phyloP scores from a whole-genome alignment of 2,888 invertebrate species.

The Mimas tiliae region DNA sequence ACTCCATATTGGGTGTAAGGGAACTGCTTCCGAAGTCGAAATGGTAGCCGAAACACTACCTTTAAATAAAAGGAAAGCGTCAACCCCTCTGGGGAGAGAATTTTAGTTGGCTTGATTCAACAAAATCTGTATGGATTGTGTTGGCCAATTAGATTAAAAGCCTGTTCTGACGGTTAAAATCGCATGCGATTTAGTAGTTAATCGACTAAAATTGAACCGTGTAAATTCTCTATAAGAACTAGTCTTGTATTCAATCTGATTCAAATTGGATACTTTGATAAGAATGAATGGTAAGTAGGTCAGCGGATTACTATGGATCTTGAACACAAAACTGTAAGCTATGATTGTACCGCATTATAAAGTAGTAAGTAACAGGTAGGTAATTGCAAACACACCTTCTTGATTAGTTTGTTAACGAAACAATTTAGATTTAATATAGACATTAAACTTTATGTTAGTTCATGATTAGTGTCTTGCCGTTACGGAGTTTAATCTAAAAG shows the following conservation, averaged over 20 bases:
- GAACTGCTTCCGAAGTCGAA: no score
- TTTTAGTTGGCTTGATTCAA: no score
- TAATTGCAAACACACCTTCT: constrained; percentile 24
- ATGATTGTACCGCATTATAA: background rate
- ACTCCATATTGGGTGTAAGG: no score
- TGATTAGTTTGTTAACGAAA: constrained; percentile 27
- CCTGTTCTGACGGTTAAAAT: no score
- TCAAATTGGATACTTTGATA: background rate
- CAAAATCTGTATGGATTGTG: no score
- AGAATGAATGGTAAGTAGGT: background rate
- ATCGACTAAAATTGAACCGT: background rate
- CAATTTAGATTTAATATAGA: constrained; percentile 28
- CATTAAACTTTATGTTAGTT: constrained; percentile 33
- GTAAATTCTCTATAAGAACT: background rate
- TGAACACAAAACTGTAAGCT: background rate
- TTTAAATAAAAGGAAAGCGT: no score
- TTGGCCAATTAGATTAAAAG: no score
- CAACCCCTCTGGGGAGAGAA: no score
- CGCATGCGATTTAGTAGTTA: no score
- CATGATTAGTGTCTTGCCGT: constrained; percentile 26
- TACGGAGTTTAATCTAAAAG: constrained; percentile 29
- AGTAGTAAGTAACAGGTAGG: constrained; percentile 15
- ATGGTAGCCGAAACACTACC: no score
- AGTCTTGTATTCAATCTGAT: background rate
- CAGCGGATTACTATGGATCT: background rate